Evolutionary conservation across 2,113 vertebrate species (phyloP), one percentile per base, ranked within the genome.

Genomic region (Chlamydotis undulata): DNA sequence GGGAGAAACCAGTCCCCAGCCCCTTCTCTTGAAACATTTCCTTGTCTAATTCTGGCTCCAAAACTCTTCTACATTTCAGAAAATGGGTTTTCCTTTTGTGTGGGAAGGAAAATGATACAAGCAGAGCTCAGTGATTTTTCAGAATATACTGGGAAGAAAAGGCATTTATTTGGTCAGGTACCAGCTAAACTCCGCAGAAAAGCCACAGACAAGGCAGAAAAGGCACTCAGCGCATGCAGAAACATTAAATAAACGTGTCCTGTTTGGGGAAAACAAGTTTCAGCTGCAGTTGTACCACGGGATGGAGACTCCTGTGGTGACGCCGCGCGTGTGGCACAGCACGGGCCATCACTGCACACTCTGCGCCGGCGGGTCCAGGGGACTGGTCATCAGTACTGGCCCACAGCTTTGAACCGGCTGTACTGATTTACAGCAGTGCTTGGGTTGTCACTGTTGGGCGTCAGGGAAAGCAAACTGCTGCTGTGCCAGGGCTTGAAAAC

Each of bases 341-440:
- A 7, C 0, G 0, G 37, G n/a, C 22, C 29, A 49, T 55, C 19
- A 1, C 63, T 13, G 18, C 21, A 4, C 1, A 2, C 43, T 35
- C 52, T 25, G 60, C 37, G 6, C 25, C 31, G 8, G n/a, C 1
- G 7, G 3, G 26, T 37, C 22, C 19, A 9, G 57, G 47, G 28
- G 9, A 41, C 59, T 14, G 25, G 55, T 12, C 59, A 26, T 43
- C 5, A 1, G 12, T 16, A 12, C 14, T 16, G 41, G 24, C 53
- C 64, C 2, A 6, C 15, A 23, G 93, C 50, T 56, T 56, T 45
- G 37, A 47, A 25, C 41, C 2, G 22, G 22, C 41, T 0, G 0
- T 2, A 26, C 7, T 0, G 14, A 14, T 39, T 80, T 83, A 22
- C 67, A 31, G 29, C 5, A 50, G 5, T 1, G 2, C 21, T 64